Conservation (phyloP, 2,888 invertebrate genomes). For the Aproaerema taeniolella region DNA sequence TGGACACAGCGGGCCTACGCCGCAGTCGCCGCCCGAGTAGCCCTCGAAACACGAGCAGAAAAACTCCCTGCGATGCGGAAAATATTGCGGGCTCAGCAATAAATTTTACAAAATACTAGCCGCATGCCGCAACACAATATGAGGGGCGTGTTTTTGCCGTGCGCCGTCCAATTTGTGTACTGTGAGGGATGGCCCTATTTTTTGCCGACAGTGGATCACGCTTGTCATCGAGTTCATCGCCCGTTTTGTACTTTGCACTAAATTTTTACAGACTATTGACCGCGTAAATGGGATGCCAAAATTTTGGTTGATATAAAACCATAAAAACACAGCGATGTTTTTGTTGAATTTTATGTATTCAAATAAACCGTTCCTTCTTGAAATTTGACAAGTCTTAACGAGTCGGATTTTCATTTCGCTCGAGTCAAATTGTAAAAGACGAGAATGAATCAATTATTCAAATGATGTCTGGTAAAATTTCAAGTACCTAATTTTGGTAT, state of each 20-base stretch:
- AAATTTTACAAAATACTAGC: constrained; percentile 26
- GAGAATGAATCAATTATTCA: constrained; percentile 23
- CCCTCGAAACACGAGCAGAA: constrained; percentile 89
- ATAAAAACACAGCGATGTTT: constrained; percentile 15
- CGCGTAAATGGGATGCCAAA: constrained; percentile 32
- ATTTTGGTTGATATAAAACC: constrained; percentile 30
- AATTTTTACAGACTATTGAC: constrained; percentile 40
- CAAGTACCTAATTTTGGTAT: too few relatives aligned
- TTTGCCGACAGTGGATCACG: constrained; percentile 20
- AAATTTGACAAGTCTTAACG: constrained; percentile 5
- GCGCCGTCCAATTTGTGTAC: constrained; percentile 27
- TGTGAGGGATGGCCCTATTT: constrained; percentile 30
- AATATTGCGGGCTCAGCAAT: constrained; percentile 26
- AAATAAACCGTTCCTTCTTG: too few relatives aligned
- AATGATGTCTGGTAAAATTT: constrained; percentile 10
- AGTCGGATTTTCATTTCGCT: too few relatives aligned
- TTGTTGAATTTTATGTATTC: not conserved
- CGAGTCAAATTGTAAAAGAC: too few relatives aligned
- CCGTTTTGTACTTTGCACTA: constrained; percentile 33
- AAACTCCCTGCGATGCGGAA: constrained; percentile 78
- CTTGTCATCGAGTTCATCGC: constrained; percentile 29
- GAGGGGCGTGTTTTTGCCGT: constrained; percentile 23
- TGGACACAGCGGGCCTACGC: constrained; percentile 88
- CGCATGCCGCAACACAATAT: constrained; percentile 21
- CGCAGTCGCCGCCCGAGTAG: constrained; percentile 87